These are phyloP conservation scores for Ctenoplectra terminalis DNA, from an alignment of 1,140 invertebrate genomes.

Conservation along the genomic window DNA sequence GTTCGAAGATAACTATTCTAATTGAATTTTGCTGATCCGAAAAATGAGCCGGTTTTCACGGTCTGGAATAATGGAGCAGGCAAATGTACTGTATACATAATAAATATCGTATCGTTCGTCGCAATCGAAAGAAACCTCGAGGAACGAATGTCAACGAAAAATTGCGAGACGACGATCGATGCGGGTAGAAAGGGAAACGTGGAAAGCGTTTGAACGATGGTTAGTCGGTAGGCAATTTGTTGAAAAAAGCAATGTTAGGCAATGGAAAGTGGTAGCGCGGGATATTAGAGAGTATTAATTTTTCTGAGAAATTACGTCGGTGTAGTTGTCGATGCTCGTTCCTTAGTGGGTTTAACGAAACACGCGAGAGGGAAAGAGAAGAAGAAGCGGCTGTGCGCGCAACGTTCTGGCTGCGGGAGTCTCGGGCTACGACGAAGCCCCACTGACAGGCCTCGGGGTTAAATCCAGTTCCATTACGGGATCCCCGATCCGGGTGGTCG, in stretches of 20 bases:
- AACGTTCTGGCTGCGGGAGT: constrained; percentile 48
- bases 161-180: background rate
- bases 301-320: constrained; percentile 20
- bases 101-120: too few relatives aligned
- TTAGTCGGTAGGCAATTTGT: background rate
- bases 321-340: background rate
- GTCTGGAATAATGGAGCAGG: too few relatives aligned
- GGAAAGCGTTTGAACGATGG: background rate
- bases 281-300: background rate
- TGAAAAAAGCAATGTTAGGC: constrained; percentile 14
- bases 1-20: constrained; percentile 24
- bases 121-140: too few relatives aligned
- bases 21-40: background rate
- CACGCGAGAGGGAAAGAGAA: background rate
- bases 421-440: constrained; percentile 44
- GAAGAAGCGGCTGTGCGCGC: accelerated
- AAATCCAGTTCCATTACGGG: constrained; percentile 74
- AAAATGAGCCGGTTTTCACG: background rate
- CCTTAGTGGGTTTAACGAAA: constrained; percentile 38
- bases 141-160: background rate
- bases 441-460: constrained; percentile 65
- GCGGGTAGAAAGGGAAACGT: background rate
- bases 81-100: too few relatives aligned
- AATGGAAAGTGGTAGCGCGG: background rate
- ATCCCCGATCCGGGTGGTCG: constrained; percentile 71